These are phyloP conservation scores for Caranx ignobilis DNA, from an alignment of 2,113 vertebrate species.

Conservation along the genomic window DNA sequence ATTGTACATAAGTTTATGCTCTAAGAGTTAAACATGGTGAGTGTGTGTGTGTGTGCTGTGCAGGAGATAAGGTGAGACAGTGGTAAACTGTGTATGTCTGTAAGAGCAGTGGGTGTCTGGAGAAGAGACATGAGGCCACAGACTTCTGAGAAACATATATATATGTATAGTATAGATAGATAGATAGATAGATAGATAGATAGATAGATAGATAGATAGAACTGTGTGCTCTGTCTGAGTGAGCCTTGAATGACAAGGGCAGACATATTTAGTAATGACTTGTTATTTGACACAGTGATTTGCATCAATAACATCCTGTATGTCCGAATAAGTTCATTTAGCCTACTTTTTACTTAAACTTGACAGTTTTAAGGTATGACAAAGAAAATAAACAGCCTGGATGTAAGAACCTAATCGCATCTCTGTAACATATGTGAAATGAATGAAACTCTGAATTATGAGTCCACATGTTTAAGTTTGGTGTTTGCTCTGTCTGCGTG, in stretches of 20 bases:
- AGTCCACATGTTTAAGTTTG: background rate
- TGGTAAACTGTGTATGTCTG: slow-evolving; percentile 34
- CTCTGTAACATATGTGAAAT: background rate
- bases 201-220: too few relatives aligned
- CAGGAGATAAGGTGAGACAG: slow-evolving; percentile 42
- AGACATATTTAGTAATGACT: background rate
- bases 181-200: too few relatives aligned
- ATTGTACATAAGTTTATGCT: slow-evolving; percentile 20
- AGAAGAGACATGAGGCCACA: background rate
- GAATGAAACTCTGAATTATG: background rate
- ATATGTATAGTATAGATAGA: too few relatives aligned
- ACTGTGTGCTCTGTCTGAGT: background rate
- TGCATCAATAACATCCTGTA: background rate
- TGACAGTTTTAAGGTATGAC: too few relatives aligned
- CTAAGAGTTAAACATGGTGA: slow-evolving; percentile 52
- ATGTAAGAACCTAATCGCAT: too few relatives aligned
- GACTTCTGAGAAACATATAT: background rate
- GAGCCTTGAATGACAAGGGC: background rate
- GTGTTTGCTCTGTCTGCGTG: slow-evolving; percentile 43
- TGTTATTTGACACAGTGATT: background rate
- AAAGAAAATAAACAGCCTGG: too few relatives aligned
- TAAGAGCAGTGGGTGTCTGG: background rate
- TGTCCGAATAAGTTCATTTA: too few relatives aligned
- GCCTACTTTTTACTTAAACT: too few relatives aligned
- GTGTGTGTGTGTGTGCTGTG: slow-evolving; percentile 40